A percentile compares a stretch with the other conserved stretches of the same genome.
Conservation (phyloP, 2,113 vertebrate species). For the Leptosomus discolor region DNA sequence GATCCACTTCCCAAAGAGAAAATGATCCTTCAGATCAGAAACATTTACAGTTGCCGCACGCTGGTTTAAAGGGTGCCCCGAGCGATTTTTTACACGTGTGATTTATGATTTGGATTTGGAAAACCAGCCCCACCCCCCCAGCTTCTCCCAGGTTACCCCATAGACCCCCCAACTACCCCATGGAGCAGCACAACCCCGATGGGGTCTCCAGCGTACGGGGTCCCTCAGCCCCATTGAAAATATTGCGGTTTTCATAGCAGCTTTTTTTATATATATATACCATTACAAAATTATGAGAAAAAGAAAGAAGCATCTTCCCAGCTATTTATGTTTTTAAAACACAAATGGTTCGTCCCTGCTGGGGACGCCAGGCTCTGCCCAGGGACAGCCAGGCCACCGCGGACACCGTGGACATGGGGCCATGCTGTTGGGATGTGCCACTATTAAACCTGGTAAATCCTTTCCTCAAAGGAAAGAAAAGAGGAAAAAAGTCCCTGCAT, state of each 20-base stretch:
- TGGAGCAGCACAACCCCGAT: neutral
- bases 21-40: neutral
- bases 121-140: neutral
- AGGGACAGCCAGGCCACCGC: neutral
- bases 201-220: neutral
- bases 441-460: neutral
- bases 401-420: neutral
- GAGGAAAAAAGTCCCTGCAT: neutral
- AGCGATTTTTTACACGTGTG: neutral
- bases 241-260: rapidly evolving
- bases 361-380: neutral
- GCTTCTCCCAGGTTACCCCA: neutral
- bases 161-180: neutral
- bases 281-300: neutral
- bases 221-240: neutral
- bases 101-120: neutral
- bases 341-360: neutral
- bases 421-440: neutral
- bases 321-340: neutral
- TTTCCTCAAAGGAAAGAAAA: neutral
- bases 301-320: neutral
- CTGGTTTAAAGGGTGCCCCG: neutral
- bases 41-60: neutral
- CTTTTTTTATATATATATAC: too few species aligned
- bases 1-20: neutral